Conservation (phyloP, 2,113 vertebrate genomes). For the Pyxicephalus adspersus region DNA sequence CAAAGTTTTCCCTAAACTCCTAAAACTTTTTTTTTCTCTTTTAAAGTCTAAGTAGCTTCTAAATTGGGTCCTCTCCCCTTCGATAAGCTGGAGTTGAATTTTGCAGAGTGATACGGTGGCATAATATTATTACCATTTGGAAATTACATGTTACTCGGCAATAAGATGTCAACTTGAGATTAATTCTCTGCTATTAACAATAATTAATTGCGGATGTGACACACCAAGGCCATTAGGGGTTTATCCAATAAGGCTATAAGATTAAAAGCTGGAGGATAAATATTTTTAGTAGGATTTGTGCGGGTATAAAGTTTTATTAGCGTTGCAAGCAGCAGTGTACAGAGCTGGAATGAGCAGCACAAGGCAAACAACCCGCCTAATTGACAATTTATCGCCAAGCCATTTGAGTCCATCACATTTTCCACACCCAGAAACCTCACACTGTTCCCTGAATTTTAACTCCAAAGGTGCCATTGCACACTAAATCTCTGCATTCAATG, state of each 20-base stretch:
- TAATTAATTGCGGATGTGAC: constrained; percentile 46
- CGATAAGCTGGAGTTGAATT: neutral
- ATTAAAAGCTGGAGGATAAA: constrained; percentile 44
- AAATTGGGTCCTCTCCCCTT: neutral
- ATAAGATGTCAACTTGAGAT: constrained; percentile 35
- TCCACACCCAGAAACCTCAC: constrained; percentile 4
- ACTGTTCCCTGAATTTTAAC: constrained; percentile 5
- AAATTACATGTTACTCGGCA: constrained; percentile 21
- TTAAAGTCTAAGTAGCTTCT: neutral
- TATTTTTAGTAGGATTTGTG: constrained; percentile 41
- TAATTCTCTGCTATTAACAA: constrained; percentile 49
- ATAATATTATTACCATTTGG: constrained; percentile 18
- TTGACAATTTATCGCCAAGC: constrained; percentile 39
- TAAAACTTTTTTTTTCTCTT: neutral
- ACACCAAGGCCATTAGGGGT: constrained; percentile 36
- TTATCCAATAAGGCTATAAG: constrained; percentile 42
- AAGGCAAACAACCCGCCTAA: constrained; percentile 41
- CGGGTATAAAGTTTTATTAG: constrained; percentile 47
- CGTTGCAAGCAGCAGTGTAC: constrained; percentile 26
- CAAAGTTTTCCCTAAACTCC: neutral
- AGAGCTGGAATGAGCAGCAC: constrained; percentile 24
- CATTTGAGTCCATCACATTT: constrained; percentile 20
- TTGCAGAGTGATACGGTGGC: neutral
- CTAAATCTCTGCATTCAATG: neutral
- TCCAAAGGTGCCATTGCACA: neutral